Evolutionary conservation across 2,797 vertebrate species (phyloP), one percentile per base, ranked within the genome.

Genomic region (Loriculus beryllinus): DNA sequence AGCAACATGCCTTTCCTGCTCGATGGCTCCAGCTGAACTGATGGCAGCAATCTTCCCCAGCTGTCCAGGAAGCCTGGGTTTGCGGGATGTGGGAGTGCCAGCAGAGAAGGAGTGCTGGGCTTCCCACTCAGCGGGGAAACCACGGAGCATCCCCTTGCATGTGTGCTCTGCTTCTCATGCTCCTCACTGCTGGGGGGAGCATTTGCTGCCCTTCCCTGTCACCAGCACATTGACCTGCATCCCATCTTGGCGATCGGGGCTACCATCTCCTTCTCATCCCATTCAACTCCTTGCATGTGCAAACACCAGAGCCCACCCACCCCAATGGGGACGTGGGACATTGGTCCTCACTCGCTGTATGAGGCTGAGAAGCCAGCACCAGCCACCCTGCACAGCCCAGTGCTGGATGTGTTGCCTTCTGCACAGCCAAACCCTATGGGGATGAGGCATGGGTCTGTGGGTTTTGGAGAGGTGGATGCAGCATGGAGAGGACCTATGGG

Each of bases 221-320:
- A 15, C 42, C 40, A 7, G 48, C 2, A 3, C 8, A 0, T 28
- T 22, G 31, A 6, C 15, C 22, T 15, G 48, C 7, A 28, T 3
- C 52, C 62, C 3, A 0, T 15, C 31, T 56, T 14, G 29, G n/a
- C 6, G 15, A 22, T 23, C 9, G 2, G n/a, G 22, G 54, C 22
- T 35, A 57, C 20, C 7, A 8, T 4, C 52, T 48, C 22, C 31
- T 54, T 33, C 65, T 52, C 4, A 0, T 33, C 31, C 7, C 3
- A 28, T n/a, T n/a, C n/a, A n/a, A n/a, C 28, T 56, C 23, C 52
- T 78, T 9, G 1, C 23, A 7, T 0, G 0, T 26, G 52, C 35
- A 14, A 67, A 33, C 0, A 3, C n/a, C 28, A 39, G 35, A 72
- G 84, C 37, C 21, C n/a, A 28, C 29, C 22, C 0, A 2, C 13